These are phyloP conservation scores for Vanessa tameamea DNA, from an alignment of 1,140 invertebrate genomes.

Conservation along the genomic window DNA sequence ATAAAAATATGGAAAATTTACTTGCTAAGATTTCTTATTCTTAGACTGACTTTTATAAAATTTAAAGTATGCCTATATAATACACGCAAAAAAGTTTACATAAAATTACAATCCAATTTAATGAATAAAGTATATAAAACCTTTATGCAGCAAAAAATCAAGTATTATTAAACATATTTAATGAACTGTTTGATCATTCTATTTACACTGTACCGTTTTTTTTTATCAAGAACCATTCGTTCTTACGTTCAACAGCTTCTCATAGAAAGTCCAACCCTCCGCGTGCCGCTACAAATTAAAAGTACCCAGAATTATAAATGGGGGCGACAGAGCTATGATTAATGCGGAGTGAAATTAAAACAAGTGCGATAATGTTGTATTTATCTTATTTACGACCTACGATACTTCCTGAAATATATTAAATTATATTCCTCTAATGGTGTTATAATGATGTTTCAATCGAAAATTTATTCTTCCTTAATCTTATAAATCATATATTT, in stretches of 20 bases:
- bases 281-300: constrained; percentile 60
- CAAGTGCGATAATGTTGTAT: constrained; percentile 70
- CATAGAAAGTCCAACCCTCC: constrained; percentile 54
- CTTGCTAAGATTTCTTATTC: too few species aligned
- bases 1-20: too few species aligned
- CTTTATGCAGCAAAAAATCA: too few species aligned
- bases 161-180: too few species aligned
- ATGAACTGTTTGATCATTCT: too few species aligned
- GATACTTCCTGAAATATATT: constrained; percentile 32
- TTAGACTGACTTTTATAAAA: too few species aligned
- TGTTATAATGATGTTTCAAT: constrained; percentile 29
- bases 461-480: constrained; percentile 6
- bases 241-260: constrained; percentile 12
- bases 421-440: constrained; percentile 15
- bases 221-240: constrained; percentile 4
- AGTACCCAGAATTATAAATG: constrained; percentile 54
- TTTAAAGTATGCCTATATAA: too few species aligned
- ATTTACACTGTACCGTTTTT: neutral
- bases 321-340: constrained; percentile 63
- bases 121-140: too few species aligned
- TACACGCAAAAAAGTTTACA: too few species aligned
- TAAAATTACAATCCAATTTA: too few species aligned
- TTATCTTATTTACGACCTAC: constrained; percentile 69
- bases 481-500: neutral
- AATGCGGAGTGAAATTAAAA: constrained; percentile 74